Evolutionary conservation across 2,113 vertebrate genomes (phyloP).

Genomic region (Percina caprodes): DNA sequence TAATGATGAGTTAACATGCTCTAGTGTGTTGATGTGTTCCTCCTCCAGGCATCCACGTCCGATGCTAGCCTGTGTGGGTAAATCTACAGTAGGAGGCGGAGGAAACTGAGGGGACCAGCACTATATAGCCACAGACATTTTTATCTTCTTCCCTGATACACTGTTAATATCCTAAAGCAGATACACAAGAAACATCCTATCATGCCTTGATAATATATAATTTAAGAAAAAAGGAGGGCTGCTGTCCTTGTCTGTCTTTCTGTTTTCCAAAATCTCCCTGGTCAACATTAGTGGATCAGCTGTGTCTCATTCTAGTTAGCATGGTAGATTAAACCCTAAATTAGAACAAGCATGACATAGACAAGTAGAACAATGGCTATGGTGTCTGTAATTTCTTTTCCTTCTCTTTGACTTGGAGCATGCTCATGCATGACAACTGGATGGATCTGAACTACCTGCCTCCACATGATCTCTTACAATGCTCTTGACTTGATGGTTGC

Average conservation of each 20-base stretch:
- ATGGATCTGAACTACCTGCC: constrained; percentile 72
- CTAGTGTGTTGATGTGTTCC: constrained; percentile 77
- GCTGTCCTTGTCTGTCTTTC: constrained; percentile 69
- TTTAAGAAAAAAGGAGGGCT: constrained; percentile 71
- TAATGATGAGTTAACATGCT: constrained; percentile 70
- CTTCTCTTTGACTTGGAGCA: constrained; percentile 83
- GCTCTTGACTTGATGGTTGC: constrained; percentile 78
- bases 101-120: constrained; percentile 66
- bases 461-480: constrained; percentile 67
- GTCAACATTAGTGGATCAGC: constrained; percentile 67
- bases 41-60: constrained; percentile 75
- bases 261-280: constrained; percentile 73
- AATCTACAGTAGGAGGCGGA: constrained; percentile 74
- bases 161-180: constrained; percentile 36
- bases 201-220: constrained; percentile 14
- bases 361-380: constrained; percentile 61
- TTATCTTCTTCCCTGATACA: constrained; percentile 62
- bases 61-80: constrained; percentile 78
- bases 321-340: constrained; percentile 76
- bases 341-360: constrained; percentile 80
- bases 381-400: constrained; percentile 77
- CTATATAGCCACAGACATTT: constrained; percentile 70
- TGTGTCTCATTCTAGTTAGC: constrained; percentile 80
- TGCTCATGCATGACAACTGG: constrained; percentile 80
- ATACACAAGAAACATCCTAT: constrained; percentile 46